Evolutionary conservation across 1,140 invertebrate genomes (phyloP).

Genomic region (Semibalanus balanoides): DNA sequence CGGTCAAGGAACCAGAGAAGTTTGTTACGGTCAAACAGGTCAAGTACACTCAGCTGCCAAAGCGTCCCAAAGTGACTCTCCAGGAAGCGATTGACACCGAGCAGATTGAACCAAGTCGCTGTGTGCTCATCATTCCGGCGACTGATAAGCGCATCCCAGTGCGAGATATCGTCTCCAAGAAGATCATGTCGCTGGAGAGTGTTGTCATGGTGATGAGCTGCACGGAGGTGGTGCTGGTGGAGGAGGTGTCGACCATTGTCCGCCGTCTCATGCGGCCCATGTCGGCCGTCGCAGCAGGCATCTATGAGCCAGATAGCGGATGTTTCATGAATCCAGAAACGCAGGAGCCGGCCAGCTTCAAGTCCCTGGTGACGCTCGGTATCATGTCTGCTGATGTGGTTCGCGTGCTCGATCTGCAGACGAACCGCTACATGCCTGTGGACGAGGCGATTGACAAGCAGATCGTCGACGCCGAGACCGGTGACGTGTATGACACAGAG

Average conservation of each 20-base stretch:
- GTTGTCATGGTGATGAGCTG: not conserved
- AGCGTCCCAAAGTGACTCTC: not conserved
- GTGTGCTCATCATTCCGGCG: not conserved
- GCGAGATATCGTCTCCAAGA: not conserved
- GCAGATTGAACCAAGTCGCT: not conserved
- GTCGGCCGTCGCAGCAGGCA: constrained; percentile 49
- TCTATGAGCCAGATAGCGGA: constrained; percentile 55
- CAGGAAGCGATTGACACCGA: not conserved
- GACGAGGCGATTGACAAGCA: constrained; percentile 54
- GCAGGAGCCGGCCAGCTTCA: constrained; percentile 53
- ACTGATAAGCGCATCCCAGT: not conserved
- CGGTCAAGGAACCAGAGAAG: not conserved
- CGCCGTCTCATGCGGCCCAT: constrained; percentile 45
- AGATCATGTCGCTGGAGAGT: not conserved
- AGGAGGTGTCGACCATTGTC: constrained; percentile 28
- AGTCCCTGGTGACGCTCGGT: constrained; percentile 55
- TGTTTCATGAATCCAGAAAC: constrained; percentile 64
- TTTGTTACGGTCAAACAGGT: not conserved
- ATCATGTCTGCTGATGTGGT: constrained; percentile 58
- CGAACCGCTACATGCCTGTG: constrained; percentile 49
- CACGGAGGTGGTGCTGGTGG: constrained; percentile 19
- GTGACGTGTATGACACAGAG: constrained; percentile 66
- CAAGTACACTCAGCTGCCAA: not conserved
- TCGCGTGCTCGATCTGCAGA: constrained; percentile 57
- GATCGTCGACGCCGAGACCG: constrained; percentile 56